Conservation (phyloP, 2,888 invertebrate species). For the Chrysomela aeneicollis region DNA sequence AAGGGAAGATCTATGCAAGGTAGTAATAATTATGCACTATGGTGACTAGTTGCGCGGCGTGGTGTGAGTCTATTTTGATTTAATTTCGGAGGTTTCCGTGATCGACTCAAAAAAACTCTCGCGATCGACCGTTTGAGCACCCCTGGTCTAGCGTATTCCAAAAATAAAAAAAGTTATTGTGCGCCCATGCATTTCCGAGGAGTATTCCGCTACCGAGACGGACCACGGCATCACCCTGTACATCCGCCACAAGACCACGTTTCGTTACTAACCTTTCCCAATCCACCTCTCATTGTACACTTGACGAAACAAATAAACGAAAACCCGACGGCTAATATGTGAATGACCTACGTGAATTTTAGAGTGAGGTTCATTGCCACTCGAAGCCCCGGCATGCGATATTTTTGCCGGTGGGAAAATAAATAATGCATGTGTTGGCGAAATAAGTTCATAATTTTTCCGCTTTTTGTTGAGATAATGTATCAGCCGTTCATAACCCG, state of each 20-base stretch:
- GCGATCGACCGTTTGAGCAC: no score
- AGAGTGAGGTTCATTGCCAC: conserved; percentile 36
- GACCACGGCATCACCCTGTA: neutral
- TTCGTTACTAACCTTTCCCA: conserved; percentile 7
- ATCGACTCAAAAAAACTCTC: no score
- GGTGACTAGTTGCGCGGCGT: no score
- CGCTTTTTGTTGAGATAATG: conserved; percentile 13
- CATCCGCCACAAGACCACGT: conserved; percentile 5
- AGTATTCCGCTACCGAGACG: neutral
- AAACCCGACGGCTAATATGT: conserved; percentile 10
- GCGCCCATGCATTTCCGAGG: neutral
- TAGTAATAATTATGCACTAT: no score
- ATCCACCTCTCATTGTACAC: conserved; percentile 5
- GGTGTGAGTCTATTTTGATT: no score
- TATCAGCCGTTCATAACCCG: conserved; percentile 1
- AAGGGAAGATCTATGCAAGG: no score
- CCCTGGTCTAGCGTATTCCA: no score
- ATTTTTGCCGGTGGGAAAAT: conserved; percentile 34
- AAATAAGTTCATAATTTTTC: conserved; percentile 27
- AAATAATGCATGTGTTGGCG: conserved; percentile 29
- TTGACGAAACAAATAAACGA: conserved; percentile 17
- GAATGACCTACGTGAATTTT: conserved; percentile 30
- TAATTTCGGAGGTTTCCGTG: no score
- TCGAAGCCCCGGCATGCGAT: conserved; percentile 30
- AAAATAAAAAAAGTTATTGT: no score